These are phyloP conservation scores for Psittacula derbiana DNA, from an alignment of 2,797 vertebrate species.

Conservation along the genomic window DNA sequence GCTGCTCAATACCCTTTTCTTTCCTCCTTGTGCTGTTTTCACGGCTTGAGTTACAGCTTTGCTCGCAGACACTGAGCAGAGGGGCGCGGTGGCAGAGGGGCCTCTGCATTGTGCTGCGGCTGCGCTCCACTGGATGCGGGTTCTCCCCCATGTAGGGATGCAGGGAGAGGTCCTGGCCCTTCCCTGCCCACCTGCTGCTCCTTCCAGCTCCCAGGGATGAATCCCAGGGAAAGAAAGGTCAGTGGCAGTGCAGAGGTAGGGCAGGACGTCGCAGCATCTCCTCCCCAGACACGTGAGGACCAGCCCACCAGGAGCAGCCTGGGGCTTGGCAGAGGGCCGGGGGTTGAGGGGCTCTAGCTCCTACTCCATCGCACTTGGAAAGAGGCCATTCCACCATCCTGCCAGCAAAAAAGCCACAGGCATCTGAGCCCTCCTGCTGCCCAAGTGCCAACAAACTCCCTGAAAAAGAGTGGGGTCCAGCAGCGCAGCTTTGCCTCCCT, in stretches of 20 bases:
- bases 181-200: background rate
- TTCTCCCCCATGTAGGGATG: rapidly evolving
- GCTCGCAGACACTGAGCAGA: slow-evolving; percentile 22
- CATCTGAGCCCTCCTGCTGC: background rate
- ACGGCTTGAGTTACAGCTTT: slow-evolving; percentile 51
- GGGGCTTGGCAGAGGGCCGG: background rate
- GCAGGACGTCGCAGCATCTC: background rate
- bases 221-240: background rate
- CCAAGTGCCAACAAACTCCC: background rate
- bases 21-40: slow-evolving; percentile 39
- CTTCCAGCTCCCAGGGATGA: background rate
- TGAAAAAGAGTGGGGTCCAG: background rate
- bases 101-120: slow-evolving; percentile 20
- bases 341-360: background rate
- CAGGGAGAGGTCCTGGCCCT: background rate
- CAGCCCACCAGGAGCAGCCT: background rate
- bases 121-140: background rate
- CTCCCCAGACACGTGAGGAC: background rate
- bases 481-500: background rate
- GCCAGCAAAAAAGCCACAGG: background rate
- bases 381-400: background rate
- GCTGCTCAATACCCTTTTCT: slow-evolving; percentile 70
- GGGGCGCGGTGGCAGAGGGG: background rate
- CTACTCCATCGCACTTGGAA: background rate
- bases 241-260: background rate